Base-by-base conservation (phyloP, 2,888 invertebrate genomes). In the Glaucopsyche alexis region DNA sequence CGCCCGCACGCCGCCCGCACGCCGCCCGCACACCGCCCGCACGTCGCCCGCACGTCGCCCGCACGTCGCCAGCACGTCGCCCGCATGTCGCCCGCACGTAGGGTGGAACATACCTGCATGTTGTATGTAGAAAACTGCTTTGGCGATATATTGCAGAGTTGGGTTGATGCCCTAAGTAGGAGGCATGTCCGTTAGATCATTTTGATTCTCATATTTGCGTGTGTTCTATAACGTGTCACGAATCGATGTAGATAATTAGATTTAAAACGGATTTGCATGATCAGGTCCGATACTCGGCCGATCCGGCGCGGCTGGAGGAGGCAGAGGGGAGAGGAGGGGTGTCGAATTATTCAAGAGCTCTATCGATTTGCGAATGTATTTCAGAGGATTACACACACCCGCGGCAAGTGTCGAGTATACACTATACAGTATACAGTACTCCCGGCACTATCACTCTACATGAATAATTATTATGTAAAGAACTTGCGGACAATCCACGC, bases 311-410 rank as follows among this genome's bases (percentile, higher is more conserved):
- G 50, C 6, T n/a, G n/a, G 50, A 7, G 50, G 50, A n/a, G 50
- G 42, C 47, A 11, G 47, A 7, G 50, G n/a, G 50, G n/a, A 9
- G n/a, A 7, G 49, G 50, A 1, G n/a, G 50, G 14, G n/a, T 7
- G 14, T 50, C 50, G 50, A 50, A 50, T 50, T 50, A 50, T 50
- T 50, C n/a, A 50, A 50, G 50, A n/a, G 50, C 50, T n/a, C 50
- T 50, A 50, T 50, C 4, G 50, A 50, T 50, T 50, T n/a, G 50
- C n/a, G n/a, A 50, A 50, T 14, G 50, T 50, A 50, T 50, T 50
- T 50, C n/a, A n/a, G n/a, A 50, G 50, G 50, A n/a, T 50, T 50
- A 50, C 50, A 50, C 49, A 11, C 49, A 1, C 14, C 49, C 11
- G 14, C 13, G 49, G 11, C 49, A 49, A 49, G 49, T 49, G 49